Evolutionary conservation across 2,113 vertebrate species (phyloP).

Genomic region (Aspiorhynchus laticeps): DNA sequence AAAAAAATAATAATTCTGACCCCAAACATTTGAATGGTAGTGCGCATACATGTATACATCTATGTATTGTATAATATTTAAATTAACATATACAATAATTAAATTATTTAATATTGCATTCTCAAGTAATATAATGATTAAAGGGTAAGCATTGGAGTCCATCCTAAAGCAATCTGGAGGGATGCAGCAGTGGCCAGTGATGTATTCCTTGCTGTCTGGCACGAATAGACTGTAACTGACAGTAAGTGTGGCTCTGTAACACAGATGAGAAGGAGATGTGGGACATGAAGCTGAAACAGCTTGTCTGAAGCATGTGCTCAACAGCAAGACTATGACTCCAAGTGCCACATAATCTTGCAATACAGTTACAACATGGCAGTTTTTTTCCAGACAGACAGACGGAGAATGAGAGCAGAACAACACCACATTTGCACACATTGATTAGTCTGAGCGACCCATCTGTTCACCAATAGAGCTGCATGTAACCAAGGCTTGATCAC

Average conservation of each 20-base stretch:
- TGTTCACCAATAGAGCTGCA: constrained; percentile 2
- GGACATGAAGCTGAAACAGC: not conserved
- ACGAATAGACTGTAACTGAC: not conserved
- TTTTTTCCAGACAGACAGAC: not conserved
- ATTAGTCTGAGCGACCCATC: constrained; percentile 10
- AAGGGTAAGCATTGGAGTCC: not conserved
- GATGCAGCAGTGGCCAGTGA: not conserved
- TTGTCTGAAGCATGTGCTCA: constrained; percentile 16
- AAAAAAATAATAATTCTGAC: no score
- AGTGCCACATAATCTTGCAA: constrained; percentile 1
- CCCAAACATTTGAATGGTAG: not conserved
- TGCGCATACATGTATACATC: not conserved
- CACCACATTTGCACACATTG: not conserved
- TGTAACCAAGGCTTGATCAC: not conserved
- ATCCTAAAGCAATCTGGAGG: not conserved
- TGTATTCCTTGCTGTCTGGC: not conserved
- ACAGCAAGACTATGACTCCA: not conserved
- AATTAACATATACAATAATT: no score
- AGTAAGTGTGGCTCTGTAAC: not conserved
- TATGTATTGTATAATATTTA: not conserved
- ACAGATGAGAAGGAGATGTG: constrained; percentile 9
- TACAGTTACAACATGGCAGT: not conserved
- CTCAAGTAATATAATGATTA: no score
- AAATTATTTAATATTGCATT: no score
- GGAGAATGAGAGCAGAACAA: not conserved